Percentiles rank a stretch among this genome's conserved stretches.
Conservation (phyloP, 2,113 vertebrate genomes). For the Plestiodon gilberti region DNA sequence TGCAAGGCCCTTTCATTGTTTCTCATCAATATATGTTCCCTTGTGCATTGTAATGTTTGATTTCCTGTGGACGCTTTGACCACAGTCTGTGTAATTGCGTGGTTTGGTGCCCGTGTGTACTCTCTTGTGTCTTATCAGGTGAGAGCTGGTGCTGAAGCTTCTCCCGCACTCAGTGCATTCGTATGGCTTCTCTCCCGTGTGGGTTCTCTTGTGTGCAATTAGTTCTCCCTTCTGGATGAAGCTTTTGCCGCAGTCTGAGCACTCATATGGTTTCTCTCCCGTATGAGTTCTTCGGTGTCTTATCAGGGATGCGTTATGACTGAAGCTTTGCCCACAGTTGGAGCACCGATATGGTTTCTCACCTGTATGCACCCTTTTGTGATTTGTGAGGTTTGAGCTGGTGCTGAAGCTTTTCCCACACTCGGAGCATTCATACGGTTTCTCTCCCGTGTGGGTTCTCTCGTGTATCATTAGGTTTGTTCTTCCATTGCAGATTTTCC, state of each 20-base stretch:
- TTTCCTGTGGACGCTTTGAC: constrained; percentile 40
- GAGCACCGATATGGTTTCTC: constrained; percentile 66
- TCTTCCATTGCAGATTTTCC: constrained; percentile 38
- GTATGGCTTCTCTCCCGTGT: constrained; percentile 23
- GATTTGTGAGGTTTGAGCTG: constrained; percentile 35
- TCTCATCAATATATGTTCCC: constrained; percentile 43
- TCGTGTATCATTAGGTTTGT: constrained; percentile 38
- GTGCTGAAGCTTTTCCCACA: constrained; percentile 49
- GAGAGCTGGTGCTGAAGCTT: constrained; percentile 48
- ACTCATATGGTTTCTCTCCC: constrained; percentile 66
- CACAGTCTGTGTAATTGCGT: constrained; percentile 40
- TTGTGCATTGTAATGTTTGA: constrained; percentile 46
- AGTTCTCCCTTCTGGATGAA: constrained; percentile 54
- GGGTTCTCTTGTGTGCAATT: constrained; percentile 21
- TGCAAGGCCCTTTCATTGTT: constrained; percentile 43
- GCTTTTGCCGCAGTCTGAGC: constrained; percentile 66
- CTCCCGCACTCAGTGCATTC: constrained; percentile 48
- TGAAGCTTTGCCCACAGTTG: constrained; percentile 67
- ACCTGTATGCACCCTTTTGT: constrained; percentile 65
- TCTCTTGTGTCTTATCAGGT: constrained; percentile 55
- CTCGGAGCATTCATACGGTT: constrained; percentile 37
- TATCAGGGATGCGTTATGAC: constrained; percentile 63
- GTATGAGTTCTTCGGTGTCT: constrained; percentile 68
- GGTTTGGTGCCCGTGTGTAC: constrained; percentile 54
- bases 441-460: constrained; percentile 34